A percentile compares a stretch with the other conserved stretches of the same genome.
These are phyloP conservation scores for Microcaecilia unicolor DNA, from an alignment of 2,797 vertebrate genomes.

Conservation along the genomic window DNA sequence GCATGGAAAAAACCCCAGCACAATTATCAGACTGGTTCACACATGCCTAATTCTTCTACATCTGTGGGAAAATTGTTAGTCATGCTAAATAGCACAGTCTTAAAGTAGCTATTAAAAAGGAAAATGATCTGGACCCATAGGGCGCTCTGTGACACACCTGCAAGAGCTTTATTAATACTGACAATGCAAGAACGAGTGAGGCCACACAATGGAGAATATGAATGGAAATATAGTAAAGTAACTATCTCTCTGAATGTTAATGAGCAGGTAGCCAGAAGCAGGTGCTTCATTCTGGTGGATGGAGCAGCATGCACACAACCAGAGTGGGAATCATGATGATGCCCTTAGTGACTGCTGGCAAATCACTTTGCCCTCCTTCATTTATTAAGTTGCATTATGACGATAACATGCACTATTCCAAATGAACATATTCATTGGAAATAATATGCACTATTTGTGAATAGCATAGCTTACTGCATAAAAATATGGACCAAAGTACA, in stretches of 20 bases:
- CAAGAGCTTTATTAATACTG: background rate
- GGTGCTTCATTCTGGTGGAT: too few relatives aligned
- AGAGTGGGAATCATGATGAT: too few relatives aligned
- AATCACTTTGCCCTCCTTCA: too few relatives aligned
- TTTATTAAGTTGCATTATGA: too few relatives aligned
- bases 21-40: background rate
- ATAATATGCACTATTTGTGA: too few relatives aligned
- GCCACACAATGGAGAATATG: constrained; percentile 5
- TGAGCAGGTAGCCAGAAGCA: constrained; percentile 31
- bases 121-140: background rate
- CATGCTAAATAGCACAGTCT: background rate
- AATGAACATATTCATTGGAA: too few relatives aligned
- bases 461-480: too few relatives aligned
- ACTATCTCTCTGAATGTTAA: constrained; percentile 27
- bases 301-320: too few relatives aligned
- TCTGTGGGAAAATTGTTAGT: background rate
- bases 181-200: background rate
- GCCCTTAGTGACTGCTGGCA: too few relatives aligned
- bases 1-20: too few relatives aligned
- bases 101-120: background rate
- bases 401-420: too few relatives aligned
- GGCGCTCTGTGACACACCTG: background rate
- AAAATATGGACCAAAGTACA: too few relatives aligned
- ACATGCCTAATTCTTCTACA: background rate
- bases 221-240: constrained; percentile 21